Conservation (phyloP, 1,140 invertebrate genomes). For the Adoxophyes honmai region DNA sequence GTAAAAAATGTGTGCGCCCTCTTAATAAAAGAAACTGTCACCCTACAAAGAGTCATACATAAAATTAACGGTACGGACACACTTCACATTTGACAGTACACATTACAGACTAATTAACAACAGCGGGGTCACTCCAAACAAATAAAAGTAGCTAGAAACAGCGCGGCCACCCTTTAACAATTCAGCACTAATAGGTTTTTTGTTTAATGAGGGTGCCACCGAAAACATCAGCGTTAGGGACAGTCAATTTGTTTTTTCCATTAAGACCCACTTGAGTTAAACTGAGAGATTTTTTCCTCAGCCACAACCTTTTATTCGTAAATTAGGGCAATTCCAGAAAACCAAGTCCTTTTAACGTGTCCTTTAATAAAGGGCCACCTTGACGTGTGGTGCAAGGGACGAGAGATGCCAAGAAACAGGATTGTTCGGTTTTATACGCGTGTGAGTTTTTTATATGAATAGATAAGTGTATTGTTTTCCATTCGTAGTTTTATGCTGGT, state of each 20-base stretch:
- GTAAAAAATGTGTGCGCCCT: too few relatives aligned
- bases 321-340: conserved; percentile 13
- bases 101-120: neutral
- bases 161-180: neutral
- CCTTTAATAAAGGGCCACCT: conserved; percentile 11
- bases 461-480: too few relatives aligned
- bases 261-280: conserved; percentile 14
- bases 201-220: neutral
- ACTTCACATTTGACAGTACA: too few relatives aligned
- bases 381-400: neutral
- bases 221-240: conserved; percentile 9
- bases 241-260: conserved; percentile 15
- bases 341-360: conserved; percentile 15
- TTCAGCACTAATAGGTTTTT: conserved; percentile 2
- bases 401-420: too few relatives aligned
- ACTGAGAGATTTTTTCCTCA: conserved; percentile 6
- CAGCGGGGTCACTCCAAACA: neutral
- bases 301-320: conserved; percentile 10
- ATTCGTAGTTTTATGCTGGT: too few relatives aligned
- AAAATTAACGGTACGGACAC: too few relatives aligned
- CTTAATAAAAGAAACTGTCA: too few relatives aligned
- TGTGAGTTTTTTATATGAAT: too few relatives aligned
- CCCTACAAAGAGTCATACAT: too few relatives aligned
- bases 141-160: neutral
- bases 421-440: too few relatives aligned